Conservation (phyloP, 2,113 vertebrate species). For the Pholis gunnellus region DNA sequence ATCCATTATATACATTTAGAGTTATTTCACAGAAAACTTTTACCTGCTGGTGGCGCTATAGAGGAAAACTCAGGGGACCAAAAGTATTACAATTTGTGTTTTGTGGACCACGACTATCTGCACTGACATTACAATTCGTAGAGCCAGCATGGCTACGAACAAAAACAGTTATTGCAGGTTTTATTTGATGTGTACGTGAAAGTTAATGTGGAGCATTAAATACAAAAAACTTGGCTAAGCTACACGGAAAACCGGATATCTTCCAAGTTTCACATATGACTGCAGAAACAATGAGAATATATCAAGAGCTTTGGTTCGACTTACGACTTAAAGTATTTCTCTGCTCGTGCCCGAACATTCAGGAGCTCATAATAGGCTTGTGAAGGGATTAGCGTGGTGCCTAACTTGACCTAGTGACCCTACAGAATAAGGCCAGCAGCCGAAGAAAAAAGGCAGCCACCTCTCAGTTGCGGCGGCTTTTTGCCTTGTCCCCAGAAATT, state of each 20-base stretch:
- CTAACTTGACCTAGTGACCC: conserved; percentile 77
- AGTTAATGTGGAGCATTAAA: conserved; percentile 16
- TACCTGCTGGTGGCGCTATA: not conserved
- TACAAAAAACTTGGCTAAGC: not conserved
- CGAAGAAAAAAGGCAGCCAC: conserved; percentile 56
- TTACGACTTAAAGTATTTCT: conserved; percentile 36
- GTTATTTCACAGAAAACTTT: not conserved
- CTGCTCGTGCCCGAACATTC: conserved; percentile 59
- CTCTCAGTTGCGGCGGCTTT: conserved; percentile 50
- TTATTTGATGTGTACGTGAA: not conserved
- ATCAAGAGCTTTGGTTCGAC: conserved; percentile 45
- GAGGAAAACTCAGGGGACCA: not conserved
- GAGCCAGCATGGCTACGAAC: not conserved
- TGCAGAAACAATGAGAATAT: conserved; percentile 41
- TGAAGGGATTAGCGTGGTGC: conserved; percentile 74
- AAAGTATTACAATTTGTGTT: not conserved
- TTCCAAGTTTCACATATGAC: conserved; percentile 4
- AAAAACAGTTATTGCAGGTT: not conserved
- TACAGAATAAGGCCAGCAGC: conserved; percentile 50
- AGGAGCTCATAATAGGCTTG: conserved; percentile 76
- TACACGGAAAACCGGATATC: not conserved
- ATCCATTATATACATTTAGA: not conserved
- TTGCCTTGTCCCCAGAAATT: conserved; percentile 64
- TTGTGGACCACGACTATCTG: not conserved
- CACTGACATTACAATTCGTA: not conserved